These are phyloP conservation scores for Salvelinus fontinalis DNA, from an alignment of 2,113 vertebrate species.

Conservation along the genomic window DNA sequence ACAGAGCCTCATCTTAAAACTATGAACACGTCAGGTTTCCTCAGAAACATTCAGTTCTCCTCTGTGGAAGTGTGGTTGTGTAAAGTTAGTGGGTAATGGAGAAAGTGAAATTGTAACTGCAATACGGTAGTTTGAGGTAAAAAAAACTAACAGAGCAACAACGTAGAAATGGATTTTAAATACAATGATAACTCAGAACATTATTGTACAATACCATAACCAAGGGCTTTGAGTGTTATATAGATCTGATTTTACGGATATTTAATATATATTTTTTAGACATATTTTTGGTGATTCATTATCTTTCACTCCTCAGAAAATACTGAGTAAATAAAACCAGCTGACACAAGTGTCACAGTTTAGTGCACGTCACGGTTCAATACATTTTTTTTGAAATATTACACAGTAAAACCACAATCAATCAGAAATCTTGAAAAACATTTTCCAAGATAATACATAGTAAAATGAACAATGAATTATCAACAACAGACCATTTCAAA, in stretches of 20 bases:
- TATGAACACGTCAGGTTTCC: not conserved
- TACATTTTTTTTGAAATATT: not conserved
- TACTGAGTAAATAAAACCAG: not conserved
- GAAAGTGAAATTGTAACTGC: conserved; percentile 43
- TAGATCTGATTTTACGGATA: conserved; percentile 60
- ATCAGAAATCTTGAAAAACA: not conserved
- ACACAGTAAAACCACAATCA: not conserved
- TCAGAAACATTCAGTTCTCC: conserved; percentile 20
- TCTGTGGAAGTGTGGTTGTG: conserved; percentile 54
- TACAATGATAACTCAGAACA: too few relatives aligned
- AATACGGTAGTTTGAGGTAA: not conserved
- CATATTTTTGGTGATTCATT: conserved; percentile 24
- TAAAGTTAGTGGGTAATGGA: conserved; percentile 60
- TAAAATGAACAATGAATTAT: not conserved
- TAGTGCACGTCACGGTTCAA: not conserved
- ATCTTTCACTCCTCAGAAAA: not conserved
- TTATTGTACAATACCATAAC: conserved; percentile 4
- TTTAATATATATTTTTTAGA: conserved; percentile 10
- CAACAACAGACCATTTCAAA: not conserved
- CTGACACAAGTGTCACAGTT: not conserved
- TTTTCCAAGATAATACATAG: too few relatives aligned
- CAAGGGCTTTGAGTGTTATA: conserved; percentile 58
- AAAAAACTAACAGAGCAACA: too few relatives aligned
- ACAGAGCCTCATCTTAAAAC: conserved; percentile 29
- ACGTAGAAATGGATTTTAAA: too few relatives aligned